Conservation (phyloP, 2,888 invertebrate genomes). For the Lycia hirtaria region DNA sequence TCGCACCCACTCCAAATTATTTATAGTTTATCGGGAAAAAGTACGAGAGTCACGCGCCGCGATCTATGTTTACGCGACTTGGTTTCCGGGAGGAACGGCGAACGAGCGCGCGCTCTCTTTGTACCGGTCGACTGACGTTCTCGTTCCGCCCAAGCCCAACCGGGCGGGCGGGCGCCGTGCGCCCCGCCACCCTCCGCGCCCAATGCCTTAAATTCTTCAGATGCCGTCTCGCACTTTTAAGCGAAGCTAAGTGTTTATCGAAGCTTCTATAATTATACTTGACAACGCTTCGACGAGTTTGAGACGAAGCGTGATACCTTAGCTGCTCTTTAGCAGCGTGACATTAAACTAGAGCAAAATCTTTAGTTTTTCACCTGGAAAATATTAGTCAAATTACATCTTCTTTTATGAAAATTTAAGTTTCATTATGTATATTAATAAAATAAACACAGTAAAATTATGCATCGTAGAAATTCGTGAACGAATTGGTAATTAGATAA, state of each 20-base stretch:
- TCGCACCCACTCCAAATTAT: conserved; percentile 30
- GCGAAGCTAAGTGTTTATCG: conserved; percentile 60
- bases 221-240: conserved; percentile 63
- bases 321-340: conserved; percentile 9
- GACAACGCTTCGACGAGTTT: conserved; percentile 37
- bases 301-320: conserved; percentile 14
- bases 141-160: conserved; percentile 49
- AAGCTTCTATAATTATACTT: conserved; percentile 50
- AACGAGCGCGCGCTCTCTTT: conserved; percentile 45
- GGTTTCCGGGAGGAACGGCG: conserved; percentile 23
- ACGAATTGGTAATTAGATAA: too few relatives aligned
- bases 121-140: conserved; percentile 43
- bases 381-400: too few relatives aligned
- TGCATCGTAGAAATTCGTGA: too few relatives aligned
- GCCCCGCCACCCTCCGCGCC: conserved; percentile 65
- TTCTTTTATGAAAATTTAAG: too few relatives aligned
- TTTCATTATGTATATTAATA: too few relatives aligned
- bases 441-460: too few relatives aligned
- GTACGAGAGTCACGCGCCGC: conserved; percentile 22
- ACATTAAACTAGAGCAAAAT: background rate
- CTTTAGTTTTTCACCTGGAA: too few relatives aligned
- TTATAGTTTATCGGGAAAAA: conserved; percentile 42
- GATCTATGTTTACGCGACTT: conserved; percentile 32
- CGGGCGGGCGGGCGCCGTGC: conserved; percentile 73
- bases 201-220: conserved; percentile 64